phyloP scores from a whole-genome alignment of 2,797 vertebrate species.

The Balearica regulorum region DNA sequence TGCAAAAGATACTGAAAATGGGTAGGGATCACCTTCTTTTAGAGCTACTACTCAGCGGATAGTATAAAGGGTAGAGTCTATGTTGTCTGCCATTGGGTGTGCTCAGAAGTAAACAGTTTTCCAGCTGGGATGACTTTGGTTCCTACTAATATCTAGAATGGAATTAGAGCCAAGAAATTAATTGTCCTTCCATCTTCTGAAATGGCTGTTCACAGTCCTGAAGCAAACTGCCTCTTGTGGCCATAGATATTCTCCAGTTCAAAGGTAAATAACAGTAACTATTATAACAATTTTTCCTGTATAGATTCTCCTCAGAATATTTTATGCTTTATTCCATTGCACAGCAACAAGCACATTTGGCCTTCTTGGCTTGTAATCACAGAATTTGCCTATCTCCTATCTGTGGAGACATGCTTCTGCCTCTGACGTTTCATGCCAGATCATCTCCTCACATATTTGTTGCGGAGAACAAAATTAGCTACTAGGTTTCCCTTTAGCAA shows the following conservation, averaged over 20 bases:
- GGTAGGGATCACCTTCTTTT: not conserved
- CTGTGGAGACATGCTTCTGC: not conserved
- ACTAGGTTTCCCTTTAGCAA: not conserved
- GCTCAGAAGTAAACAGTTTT: not conserved
- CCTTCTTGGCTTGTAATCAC: not conserved
- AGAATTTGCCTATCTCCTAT: not conserved
- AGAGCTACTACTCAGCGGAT: not conserved
- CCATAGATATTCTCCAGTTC: not conserved
- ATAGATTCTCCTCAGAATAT: not conserved
- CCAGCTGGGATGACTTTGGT: not conserved
- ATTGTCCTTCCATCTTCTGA: not conserved
- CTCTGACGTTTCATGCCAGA: not conserved
- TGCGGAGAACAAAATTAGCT: not conserved
- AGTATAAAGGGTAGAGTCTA: not conserved
- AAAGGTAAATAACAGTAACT: not conserved
- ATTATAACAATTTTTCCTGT: not conserved
- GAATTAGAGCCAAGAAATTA: not conserved
- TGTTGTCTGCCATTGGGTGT: not conserved
- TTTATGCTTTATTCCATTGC: not conserved
- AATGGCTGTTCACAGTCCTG: not conserved
- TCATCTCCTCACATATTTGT: not conserved
- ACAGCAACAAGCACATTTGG: not conserved
- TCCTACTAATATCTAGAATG: not conserved
- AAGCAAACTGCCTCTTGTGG: not conserved
- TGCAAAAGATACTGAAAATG: not conserved